Evolutionary conservation across 2,888 invertebrate species (phyloP), one percentile per base, ranked within the genome.

Genomic region (Petrolisthes cinctipes): DNA sequence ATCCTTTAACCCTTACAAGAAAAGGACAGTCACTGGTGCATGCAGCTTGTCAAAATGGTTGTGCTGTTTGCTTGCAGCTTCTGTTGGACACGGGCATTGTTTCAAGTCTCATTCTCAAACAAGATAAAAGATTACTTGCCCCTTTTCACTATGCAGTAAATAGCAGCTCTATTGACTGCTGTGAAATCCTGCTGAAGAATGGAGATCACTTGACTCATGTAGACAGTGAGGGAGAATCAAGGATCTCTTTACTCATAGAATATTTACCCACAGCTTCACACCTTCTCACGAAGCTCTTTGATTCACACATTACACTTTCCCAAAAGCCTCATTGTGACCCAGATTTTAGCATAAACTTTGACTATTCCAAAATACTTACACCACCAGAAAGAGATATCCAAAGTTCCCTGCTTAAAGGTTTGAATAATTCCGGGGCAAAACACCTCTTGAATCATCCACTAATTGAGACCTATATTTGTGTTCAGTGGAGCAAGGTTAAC

Each of bases 121-220:
- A 89, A 73, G 85, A 86, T 20, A 92, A 92, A n/a, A 93, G 94
- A 61, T 92, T 94, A 92, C 94, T 94, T 17, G 93, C 94, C 20
- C 92, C 90, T 51, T 90, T 94, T 9, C 94, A 94, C 91, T 92
- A 94, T 81, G 95, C 95, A 5, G 94, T 94, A 78, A 93, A 94
- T 86, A 94, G 94, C 91, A 95, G 95, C 0, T 94, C 95, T 90
- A 93, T 94, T 91, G 94, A 95, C 89, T 94, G 95, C 82, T 94
- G 95, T 73, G 92, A 93, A 91, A 91, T 93, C 73, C 92, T 94
- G 75, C 92, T 94, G 83, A 92, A 93, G 53, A 91, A 92, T 68
- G 93, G 93, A 14, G 93, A 93, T 54, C 93, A 94, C 54, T 93
- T 93, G 76, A 94, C 94, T 92, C 93, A 93, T 20, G 91, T 94